A percentile compares a stretch with the other conserved stretches of the same genome.
Conservation (phyloP, 2,113 vertebrate genomes). For the Microtus montanus region DNA sequence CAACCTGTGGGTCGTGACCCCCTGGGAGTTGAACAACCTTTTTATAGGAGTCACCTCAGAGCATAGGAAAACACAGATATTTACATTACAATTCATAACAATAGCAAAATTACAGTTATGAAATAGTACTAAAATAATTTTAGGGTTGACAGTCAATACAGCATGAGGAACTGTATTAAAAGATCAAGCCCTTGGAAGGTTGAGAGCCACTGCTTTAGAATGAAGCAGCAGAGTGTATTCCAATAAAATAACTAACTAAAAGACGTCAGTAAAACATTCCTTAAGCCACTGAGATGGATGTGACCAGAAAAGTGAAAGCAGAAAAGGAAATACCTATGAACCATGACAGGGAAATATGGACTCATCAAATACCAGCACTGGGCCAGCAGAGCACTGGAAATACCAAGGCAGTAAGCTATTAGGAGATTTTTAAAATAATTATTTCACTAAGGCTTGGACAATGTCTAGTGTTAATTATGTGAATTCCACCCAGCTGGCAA, state of each 20-base stretch:
- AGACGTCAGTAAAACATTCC: neutral
- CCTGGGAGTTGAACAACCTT: neutral
- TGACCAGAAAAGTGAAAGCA: neutral
- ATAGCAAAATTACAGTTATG: neutral
- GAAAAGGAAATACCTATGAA: neutral
- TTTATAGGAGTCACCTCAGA: neutral
- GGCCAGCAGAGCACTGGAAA: neutral
- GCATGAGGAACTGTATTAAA: neutral
- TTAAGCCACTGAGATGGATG: neutral
- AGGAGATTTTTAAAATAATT: slow-evolving; percentile 40
- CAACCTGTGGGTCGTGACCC: neutral
- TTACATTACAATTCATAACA: neutral
- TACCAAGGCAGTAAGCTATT: neutral
- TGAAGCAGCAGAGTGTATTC: neutral
- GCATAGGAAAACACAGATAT: neutral
- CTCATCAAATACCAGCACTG: neutral
- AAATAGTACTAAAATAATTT: neutral
- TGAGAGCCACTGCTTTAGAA: neutral
- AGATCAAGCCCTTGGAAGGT: neutral
- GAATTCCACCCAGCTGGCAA: slow-evolving; percentile 42
- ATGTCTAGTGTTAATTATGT: slow-evolving; percentile 52
- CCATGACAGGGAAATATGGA: neutral
- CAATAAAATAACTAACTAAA: neutral
- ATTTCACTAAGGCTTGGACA: slow-evolving; percentile 29
- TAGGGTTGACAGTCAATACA: neutral